Conservation (phyloP, 2,113 vertebrate genomes). For the Prochilodus magdalenae region DNA sequence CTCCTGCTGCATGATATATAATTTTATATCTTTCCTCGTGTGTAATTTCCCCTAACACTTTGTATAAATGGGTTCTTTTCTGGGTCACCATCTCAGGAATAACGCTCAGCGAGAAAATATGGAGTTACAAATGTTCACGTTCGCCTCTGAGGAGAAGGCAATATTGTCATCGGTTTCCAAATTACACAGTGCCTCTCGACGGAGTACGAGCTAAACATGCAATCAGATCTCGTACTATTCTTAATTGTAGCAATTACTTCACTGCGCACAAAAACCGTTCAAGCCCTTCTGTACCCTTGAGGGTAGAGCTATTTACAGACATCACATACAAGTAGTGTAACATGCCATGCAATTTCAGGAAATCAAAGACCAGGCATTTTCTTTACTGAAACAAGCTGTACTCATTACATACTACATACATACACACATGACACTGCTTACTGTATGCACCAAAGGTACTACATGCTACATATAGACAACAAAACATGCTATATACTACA, state of each 20-base stretch:
- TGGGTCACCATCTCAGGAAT: constrained; percentile 22
- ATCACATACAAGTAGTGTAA: constrained; percentile 8
- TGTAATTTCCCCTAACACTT: constrained; percentile 38
- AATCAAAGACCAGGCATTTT: constrained; percentile 2
- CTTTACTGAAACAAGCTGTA: neutral
- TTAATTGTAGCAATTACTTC: constrained; percentile 57
- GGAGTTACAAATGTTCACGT: constrained; percentile 45
- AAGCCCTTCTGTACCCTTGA: constrained; percentile 19
- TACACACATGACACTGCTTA: neutral
- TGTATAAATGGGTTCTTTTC: constrained; percentile 27
- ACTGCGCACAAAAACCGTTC: constrained; percentile 38
- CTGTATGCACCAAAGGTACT: neutral
- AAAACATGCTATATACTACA: neutral
- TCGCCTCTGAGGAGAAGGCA: constrained; percentile 37
- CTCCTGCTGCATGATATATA: constrained; percentile 6
- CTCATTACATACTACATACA: neutral
- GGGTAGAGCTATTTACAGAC: constrained; percentile 48
- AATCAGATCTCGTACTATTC: constrained; percentile 51
- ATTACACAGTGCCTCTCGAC: constrained; percentile 54
- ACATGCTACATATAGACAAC: neutral
- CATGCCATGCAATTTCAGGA: constrained; percentile 14
- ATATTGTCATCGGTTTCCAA: constrained; percentile 56
- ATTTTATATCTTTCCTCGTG: constrained; percentile 31
- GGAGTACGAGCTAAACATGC: constrained; percentile 57
- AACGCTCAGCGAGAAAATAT: constrained; percentile 13